These are phyloP conservation scores for Candidula unifasciata DNA, from an alignment of 2,888 invertebrate species.

Conservation along the genomic window DNA sequence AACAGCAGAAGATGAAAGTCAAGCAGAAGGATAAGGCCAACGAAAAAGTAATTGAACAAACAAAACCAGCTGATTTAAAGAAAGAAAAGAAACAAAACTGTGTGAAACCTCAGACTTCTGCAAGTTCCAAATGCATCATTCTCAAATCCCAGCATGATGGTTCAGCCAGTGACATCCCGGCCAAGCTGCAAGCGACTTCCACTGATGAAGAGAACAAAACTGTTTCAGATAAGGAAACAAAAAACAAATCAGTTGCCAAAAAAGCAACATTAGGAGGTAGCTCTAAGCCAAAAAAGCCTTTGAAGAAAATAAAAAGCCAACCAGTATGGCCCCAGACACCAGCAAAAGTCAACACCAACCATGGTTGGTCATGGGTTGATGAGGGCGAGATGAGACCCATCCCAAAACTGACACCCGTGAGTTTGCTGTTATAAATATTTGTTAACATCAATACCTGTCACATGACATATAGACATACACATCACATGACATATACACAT, in stretches of 20 bases:
- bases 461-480: too few relatives aligned
- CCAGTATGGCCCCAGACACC: conserved; percentile 30
- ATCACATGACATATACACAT: too few relatives aligned
- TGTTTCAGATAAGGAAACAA: conserved; percentile 33
- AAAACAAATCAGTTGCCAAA: conserved; percentile 29
- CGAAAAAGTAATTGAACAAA: background rate
- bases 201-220: conserved; percentile 12
- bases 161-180: background rate
- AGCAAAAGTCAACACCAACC: conserved; percentile 55
- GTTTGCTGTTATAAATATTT: background rate
- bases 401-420: conserved; percentile 55
- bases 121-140: background rate
- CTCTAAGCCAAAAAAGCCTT: conserved; percentile 31
- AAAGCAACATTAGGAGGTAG: background rate
- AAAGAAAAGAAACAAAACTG: background rate
- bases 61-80: background rate
- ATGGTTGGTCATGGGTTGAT: conserved; percentile 71
- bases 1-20: background rate
- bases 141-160: background rate
- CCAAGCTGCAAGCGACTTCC: background rate
- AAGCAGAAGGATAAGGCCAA: background rate
- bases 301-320: conserved; percentile 41
- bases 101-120: background rate
- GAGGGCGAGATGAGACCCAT: conserved; percentile 64
- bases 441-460: background rate